phyloP scores from a whole-genome alignment of 1,140 invertebrate species.

The Drosophila miranda region DNA sequence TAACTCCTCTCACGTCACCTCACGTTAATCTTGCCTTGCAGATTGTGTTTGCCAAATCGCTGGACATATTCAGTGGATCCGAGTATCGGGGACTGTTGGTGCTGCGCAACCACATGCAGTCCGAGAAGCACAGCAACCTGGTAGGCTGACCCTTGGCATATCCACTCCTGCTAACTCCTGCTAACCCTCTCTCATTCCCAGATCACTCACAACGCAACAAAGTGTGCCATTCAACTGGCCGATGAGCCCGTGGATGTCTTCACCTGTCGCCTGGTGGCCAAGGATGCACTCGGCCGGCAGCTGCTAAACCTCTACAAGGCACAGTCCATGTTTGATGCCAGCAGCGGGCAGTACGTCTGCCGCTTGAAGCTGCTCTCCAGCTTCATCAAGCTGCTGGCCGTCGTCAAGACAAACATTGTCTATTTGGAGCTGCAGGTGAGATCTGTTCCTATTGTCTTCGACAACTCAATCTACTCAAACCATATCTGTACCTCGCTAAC shows the following conservation, averaged over 20 bases:
- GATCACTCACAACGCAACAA: conserved; percentile 70
- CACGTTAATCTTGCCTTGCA: conserved; percentile 21
- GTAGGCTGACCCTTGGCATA: conserved; percentile 26
- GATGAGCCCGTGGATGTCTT: conserved; percentile 59
- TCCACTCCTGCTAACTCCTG: neutral
- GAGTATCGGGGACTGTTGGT: conserved; percentile 66
- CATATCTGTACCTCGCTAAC: neutral
- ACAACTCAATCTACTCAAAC: neutral
- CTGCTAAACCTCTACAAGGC: conserved; percentile 71
- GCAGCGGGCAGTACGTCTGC: conserved; percentile 64
- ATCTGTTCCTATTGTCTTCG: neutral
- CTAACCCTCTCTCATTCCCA: conserved; percentile 13
- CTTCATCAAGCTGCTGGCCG: conserved; percentile 63
- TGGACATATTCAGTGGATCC: conserved; percentile 79
- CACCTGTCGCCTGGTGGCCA: conserved; percentile 63
- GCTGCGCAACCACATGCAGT: conserved; percentile 79
- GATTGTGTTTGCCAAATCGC: conserved; percentile 75
- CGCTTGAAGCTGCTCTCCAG: conserved; percentile 55
- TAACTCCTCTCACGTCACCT: too few relatives aligned
- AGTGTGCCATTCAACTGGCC: conserved; percentile 57
- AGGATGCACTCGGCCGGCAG: conserved; percentile 55
- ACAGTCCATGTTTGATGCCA: conserved; percentile 61
- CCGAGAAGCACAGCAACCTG: conserved; percentile 77
- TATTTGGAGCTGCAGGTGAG: conserved; percentile 71
- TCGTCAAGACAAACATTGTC: conserved; percentile 70